Conservation (phyloP, 2,113 vertebrate genomes). For the Morone saxatilis region DNA sequence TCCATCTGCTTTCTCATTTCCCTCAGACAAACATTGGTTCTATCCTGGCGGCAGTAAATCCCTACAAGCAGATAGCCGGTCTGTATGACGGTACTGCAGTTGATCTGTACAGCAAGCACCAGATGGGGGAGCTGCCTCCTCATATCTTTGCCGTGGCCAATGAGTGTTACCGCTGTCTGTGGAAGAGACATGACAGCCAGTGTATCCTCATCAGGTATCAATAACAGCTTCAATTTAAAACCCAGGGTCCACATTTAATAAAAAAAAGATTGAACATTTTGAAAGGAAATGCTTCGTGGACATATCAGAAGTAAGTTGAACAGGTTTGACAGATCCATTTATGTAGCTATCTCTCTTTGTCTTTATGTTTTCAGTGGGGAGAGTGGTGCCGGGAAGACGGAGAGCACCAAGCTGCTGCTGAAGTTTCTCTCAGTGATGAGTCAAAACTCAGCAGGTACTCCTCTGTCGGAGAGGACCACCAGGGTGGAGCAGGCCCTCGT, state of each 20-base stretch:
- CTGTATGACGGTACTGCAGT: slow-evolving; percentile 87
- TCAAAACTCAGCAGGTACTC: slow-evolving; percentile 85
- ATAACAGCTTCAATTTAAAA: neutral
- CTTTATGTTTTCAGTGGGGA: slow-evolving; percentile 84
- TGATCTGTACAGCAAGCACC: slow-evolving; percentile 89
- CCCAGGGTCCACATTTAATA: neutral
- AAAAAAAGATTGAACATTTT: too few species aligned
- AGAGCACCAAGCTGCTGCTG: slow-evolving; percentile 93
- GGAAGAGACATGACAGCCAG: slow-evolving; percentile 95
- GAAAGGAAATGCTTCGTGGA: too few species aligned
- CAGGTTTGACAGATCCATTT: neutral
- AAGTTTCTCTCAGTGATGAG: slow-evolving; percentile 94
- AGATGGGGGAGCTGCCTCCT: slow-evolving; percentile 92
- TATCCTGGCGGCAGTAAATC: slow-evolving; percentile 93
- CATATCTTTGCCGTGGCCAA: slow-evolving; percentile 95
- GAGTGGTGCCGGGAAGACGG: slow-evolving; percentile 95
- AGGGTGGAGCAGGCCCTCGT: slow-evolving; percentile 91
- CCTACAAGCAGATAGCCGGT: slow-evolving; percentile 89
- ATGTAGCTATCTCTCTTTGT: neutral
- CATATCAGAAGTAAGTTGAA: neutral
- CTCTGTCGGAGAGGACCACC: slow-evolving; percentile 85
- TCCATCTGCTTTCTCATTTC: neutral
- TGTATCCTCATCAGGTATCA: slow-evolving; percentile 94
- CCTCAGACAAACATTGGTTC: slow-evolving; percentile 94
- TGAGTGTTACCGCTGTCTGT: slow-evolving; percentile 95